Evolutionary conservation across 2,888 invertebrate genomes (phyloP).

Genomic region (Xylota sylvarum): DNA sequence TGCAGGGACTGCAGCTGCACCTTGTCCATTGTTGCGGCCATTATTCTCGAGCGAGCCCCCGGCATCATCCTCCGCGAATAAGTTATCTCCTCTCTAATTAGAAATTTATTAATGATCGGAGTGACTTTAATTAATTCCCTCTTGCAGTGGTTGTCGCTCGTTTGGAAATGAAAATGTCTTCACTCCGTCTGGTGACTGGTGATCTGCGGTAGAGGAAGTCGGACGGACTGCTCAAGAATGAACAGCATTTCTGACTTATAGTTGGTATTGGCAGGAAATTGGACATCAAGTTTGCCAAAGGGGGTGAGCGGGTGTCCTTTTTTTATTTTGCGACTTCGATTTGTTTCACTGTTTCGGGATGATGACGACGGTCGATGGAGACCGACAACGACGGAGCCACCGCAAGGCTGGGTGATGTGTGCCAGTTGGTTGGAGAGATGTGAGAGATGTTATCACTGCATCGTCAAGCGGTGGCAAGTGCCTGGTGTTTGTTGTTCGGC

Average conservation of each 20-base stretch:
- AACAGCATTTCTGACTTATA: slow-evolving; percentile 26
- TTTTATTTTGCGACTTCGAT: slow-evolving; percentile 3
- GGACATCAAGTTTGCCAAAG: slow-evolving; percentile 41
- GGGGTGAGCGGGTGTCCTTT: slow-evolving; percentile 13
- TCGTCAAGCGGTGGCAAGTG: slow-evolving; percentile 37
- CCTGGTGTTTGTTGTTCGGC: slow-evolving; percentile 20
- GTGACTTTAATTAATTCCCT: slow-evolving; percentile 79
- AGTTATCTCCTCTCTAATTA: slow-evolving; percentile 79
- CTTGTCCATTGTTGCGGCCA: slow-evolving; percentile 56
- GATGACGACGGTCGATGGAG: slow-evolving; percentile 7
- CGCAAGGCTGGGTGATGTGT: slow-evolving; percentile 55
- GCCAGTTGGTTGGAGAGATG: slow-evolving; percentile 61
- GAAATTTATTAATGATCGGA: slow-evolving; percentile 80
- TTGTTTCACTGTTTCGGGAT: slow-evolving; percentile 12
- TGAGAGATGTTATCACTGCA: slow-evolving; percentile 66
- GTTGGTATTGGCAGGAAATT: slow-evolving; percentile 68
- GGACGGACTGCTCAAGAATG: background rate
- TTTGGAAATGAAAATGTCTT: slow-evolving; percentile 75
- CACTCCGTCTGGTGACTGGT: slow-evolving; percentile 50
- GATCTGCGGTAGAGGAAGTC: slow-evolving; percentile 27
- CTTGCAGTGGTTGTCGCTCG: slow-evolving; percentile 63
- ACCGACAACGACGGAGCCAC: background rate
- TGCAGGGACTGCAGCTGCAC: slow-evolving; percentile 51
- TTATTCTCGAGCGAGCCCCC: slow-evolving; percentile 47
- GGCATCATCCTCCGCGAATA: slow-evolving; percentile 60